Evolutionary conservation across 37 sponge, comb jelly and placozoan genomes (phyloP).

Genomic region (Tethya wilhelma): DNA sequence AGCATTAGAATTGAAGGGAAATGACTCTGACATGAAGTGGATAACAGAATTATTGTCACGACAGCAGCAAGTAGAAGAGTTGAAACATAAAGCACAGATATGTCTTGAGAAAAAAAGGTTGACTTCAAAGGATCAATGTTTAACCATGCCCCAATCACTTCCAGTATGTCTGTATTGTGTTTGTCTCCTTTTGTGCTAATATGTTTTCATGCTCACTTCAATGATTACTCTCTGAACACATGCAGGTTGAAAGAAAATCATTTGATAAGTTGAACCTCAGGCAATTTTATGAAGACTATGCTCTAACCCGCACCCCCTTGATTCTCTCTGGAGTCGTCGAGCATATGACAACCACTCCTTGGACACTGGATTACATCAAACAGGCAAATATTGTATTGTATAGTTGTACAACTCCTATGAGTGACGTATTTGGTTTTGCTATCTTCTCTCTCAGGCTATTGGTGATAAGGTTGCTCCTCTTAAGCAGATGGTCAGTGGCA

Average conservation of each 20-base stretch:
- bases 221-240: background rate
- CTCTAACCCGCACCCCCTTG: slow-evolving; percentile 61
- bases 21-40: slow-evolving; percentile 12
- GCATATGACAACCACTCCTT: slow-evolving; percentile 41
- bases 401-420: background rate
- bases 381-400: slow-evolving; percentile 7
- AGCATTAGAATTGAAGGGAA: slow-evolving; percentile 4
- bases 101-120: no score
- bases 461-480: slow-evolving; percentile 63
- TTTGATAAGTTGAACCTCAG: slow-evolving; percentile 23
- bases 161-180: background rate
- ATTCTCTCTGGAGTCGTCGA: slow-evolving; percentile 69
- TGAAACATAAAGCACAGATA: background rate
- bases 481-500: slow-evolving; percentile 47
- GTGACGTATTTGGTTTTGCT: background rate
- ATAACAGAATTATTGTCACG: slow-evolving; percentile 11
- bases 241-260: slow-evolving; percentile 63
- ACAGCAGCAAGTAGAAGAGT: slow-evolving; percentile 13
- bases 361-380: slow-evolving; percentile 78
- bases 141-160: no score
- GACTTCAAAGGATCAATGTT: no score
- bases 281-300: slow-evolving; percentile 59
- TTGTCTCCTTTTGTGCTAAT: background rate
- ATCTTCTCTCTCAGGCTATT: slow-evolving; percentile 24
- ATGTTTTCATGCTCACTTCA: background rate